Base-by-base conservation (phyloP, 2,113 vertebrate species). In the Notarius quadriscutis region DNA sequence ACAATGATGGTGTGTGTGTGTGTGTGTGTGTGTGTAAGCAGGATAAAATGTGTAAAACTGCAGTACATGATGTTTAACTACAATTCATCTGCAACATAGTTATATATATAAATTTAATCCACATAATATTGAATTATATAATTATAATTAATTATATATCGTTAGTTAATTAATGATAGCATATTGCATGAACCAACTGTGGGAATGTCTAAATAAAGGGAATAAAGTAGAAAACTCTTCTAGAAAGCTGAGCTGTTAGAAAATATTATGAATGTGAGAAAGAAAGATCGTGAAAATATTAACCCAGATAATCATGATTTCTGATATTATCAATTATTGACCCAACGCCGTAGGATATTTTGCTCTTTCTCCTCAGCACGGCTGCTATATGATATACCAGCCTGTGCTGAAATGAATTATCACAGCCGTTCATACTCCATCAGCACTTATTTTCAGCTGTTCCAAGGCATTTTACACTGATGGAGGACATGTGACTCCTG, bases 361-460 rank as follows among this genome's bases (percentile, higher is more conserved):
- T 63, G 22, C 22, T 63, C 7, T 63, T 34, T 20, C 30, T 72
- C 17, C 34, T 72, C 30, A 72, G 34, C 69, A 72, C 11, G 17
- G 0, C 69, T 72, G 69, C 27, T 30, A 17, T 34, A 71, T 62
- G 79, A 81, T 41, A 62, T 60, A 60, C 30, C 30, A 81, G 57
- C 17, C 30, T 41, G 17, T 81, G 67, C 27, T 71, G 17, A 72
- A 72, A 41, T 72, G 7, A 72, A 72, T 72, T 7, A 72, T 72
- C 34, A 20, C 17, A 81, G 79, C 79, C 80, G 9, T 63, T 9
- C 27, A 82, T 63, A 34, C 15, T 60, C 27, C 27, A 60, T 65
- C 80, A 82, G 58, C 41, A 17, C 20, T 48, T 82, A 63, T 63
- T 41, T n/a, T 82, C 60, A 81, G 55, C 79, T 81, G 77, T 30